Percentiles rank a stretch among this genome's conserved stretches.
Evolutionary conservation across 37 sponge, comb jelly and placozoan species (phyloP).

Genomic region (Ianthella basta): DNA sequence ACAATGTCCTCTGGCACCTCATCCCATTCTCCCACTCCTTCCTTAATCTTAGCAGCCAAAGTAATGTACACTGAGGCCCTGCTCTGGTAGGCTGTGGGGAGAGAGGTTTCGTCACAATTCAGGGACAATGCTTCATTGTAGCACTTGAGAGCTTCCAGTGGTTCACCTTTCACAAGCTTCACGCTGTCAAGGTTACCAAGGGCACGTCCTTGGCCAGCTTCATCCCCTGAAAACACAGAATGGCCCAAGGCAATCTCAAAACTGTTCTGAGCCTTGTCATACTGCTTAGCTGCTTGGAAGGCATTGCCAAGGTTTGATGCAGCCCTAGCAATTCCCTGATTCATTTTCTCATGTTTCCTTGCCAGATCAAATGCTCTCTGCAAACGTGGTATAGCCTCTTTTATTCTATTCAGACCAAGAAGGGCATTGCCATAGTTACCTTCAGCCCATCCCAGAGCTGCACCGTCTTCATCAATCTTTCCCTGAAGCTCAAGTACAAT

Average conservation of each 20-base stretch:
- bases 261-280: constrained; percentile 56
- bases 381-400: constrained; percentile 63
- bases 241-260: constrained; percentile 68
- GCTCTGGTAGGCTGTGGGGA: constrained; percentile 62
- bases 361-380: constrained; percentile 51
- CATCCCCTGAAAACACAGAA: constrained; percentile 63
- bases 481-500: constrained; percentile 37
- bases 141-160: constrained; percentile 43
- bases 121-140: constrained; percentile 65
- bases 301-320: constrained; percentile 75
- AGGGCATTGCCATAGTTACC: constrained; percentile 77
- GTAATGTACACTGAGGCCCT: constrained; percentile 69
- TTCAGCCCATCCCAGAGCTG: constrained; percentile 72
- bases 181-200: constrained; percentile 79
- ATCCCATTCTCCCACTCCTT: constrained; percentile 22
- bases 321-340: constrained; percentile 64
- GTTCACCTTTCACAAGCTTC: constrained; percentile 43
- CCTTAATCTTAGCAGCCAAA: constrained; percentile 29
- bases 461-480: constrained; percentile 31
- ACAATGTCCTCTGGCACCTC: constrained; percentile 24
- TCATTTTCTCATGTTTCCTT: constrained; percentile 42
- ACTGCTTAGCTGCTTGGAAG: constrained; percentile 47
- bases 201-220: constrained; percentile 57
- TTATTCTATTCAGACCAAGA: constrained; percentile 50
- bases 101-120: constrained; percentile 44